Evolutionary conservation across 2,888 invertebrate genomes (phyloP), one percentile per base, ranked within the genome.

Genomic region (Drosophila anomelani): DNA sequence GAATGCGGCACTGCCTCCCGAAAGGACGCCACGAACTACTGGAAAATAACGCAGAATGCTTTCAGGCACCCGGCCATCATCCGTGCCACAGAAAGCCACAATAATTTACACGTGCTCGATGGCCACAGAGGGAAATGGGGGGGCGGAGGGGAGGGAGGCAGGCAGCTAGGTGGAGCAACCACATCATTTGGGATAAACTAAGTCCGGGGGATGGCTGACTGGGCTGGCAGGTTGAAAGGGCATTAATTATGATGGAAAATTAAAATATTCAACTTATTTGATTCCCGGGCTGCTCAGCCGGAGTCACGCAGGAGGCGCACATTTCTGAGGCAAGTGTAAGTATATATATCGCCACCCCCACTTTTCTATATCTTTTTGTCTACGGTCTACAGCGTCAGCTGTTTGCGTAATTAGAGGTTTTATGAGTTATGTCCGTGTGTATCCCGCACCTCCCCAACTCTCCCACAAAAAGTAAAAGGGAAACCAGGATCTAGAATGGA

Each of bases 371-470:
- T 63, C 70, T 71, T 75, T 67, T 75, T 64, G 79, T 67, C 68
- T 73, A 76, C 63, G 69, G 56, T 20, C 34, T 15, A 51, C 70
- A 29, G 78, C 80, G 88, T 82, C 84, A 84, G 84, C 85, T 87
- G 88, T 78, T 84, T 74, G 61, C 58, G 85, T 88, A 85, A 84
- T 87, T 84, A 87, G 79, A 58, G 70, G 59, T 70, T 87, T 87
- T 84, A 84, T 85, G 88, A 80, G 85, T 75, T 86, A 77, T 79
- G 75, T 75, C 55, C 64, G 53, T 54, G 54, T 36, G 54, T 64
- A 23, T 53, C 44, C 66, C 38, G 6, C 29, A 6, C 8, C 53
- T 66, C 29, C 29, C 8, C 29, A 7, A 29, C 1, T 9, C 2
- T n/a, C 1, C 10, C 51, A 2, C 4, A 51, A 15, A 4, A 47